Base-by-base conservation (phyloP, 2,113 vertebrate species). In the Tyrannus savana region DNA sequence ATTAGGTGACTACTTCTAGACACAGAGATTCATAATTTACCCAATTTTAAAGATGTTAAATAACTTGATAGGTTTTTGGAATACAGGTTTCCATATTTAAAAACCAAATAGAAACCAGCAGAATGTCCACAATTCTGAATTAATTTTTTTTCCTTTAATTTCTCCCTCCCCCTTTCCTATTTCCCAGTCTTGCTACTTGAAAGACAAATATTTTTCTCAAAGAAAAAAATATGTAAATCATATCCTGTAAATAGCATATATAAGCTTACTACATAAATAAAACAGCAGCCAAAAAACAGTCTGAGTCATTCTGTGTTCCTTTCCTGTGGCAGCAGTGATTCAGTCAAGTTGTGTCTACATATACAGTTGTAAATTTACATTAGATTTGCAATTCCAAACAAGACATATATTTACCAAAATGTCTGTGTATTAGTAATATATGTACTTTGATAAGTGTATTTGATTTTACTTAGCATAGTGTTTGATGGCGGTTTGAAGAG, bases 181-280 rank as follows among this genome's bases (percentile, higher is more conserved):
- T 71, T 92, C 46, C 30, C 37, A 90, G 46, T 39, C 41, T 69
- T 79, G 18, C 46, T 96, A 91, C 53, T 83, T 92, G 41, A 85
- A 94, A 90, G 63, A 74, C 14, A 92, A 85, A 41, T 19, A 50
- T 8, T 49, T 35, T 77, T 9, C 19, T 86, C 64, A 71, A 87
- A 89, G 53, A 87, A 62, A 67, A 81, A 68, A 55, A 27, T 13
- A 76, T 19, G 42, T 67, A 93, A 93, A 84, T 68, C 24, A 39
- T 24, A 71, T 37, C 52, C 50, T 63, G 75, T 55, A 92, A 91
- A 92, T 58, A 88, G 50, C 27, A 80, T 41, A 31, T 3, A 31
- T 62, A 93, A 73, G 50, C 6, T 56, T 76, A 68, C 31, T 76
- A 71, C 56, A 78, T 77, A 86, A 94, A 95, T 67, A 95, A 96